These are phyloP conservation scores for Channa maculata DNA, from an alignment of 2,113 vertebrate species.

Conservation along the genomic window DNA sequence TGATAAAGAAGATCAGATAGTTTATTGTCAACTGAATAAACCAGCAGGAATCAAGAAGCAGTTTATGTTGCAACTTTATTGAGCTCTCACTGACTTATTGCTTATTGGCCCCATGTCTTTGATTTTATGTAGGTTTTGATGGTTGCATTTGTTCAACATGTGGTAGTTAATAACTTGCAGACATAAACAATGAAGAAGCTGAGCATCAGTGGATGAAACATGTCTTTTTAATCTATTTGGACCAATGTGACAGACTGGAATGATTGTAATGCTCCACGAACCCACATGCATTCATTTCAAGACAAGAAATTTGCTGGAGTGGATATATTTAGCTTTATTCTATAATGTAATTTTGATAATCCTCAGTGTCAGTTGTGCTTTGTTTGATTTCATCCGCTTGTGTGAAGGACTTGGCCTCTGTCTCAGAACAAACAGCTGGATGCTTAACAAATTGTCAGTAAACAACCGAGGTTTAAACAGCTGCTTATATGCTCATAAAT, in stretches of 20 bases:
- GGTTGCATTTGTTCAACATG: conserved; percentile 16
- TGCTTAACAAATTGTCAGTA: conserved; percentile 80
- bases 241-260: background rate
- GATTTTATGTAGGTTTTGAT: conserved; percentile 7
- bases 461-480: conserved; percentile 83
- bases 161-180: conserved; percentile 21
- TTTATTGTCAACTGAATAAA: conserved; percentile 10
- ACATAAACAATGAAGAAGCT: background rate
- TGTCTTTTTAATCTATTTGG: conserved; percentile 9
- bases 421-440: conserved; percentile 82
- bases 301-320: background rate
- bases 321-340: background rate
- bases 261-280: background rate
- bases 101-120: conserved; percentile 9
- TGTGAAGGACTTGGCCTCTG: conserved; percentile 72
- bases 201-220: conserved; percentile 2
- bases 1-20: background rate
- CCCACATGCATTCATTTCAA: background rate
- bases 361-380: conserved; percentile 36
- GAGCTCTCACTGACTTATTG: background rate
- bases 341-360: conserved; percentile 9
- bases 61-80: conserved; percentile 1
- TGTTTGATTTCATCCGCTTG: conserved; percentile 77
- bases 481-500: conserved; percentile 74
- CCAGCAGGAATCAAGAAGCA: background rate